Conservation (phyloP, 2,113 vertebrate species). For the Catharus fuscescens region DNA sequence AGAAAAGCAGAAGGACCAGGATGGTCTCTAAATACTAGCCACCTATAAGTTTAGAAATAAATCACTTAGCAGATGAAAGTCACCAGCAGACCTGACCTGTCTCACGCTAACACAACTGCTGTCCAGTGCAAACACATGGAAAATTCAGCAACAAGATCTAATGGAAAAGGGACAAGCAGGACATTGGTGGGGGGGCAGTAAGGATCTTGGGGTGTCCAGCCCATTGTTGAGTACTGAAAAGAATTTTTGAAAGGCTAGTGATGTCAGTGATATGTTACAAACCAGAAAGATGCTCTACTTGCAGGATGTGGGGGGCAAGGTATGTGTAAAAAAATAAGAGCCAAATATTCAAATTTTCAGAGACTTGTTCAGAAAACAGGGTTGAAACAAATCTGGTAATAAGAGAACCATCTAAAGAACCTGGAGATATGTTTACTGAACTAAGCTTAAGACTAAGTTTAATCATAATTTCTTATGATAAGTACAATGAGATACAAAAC, state of each 20-base stretch:
- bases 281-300: not conserved
- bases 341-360: not conserved
- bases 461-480: not conserved
- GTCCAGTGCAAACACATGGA: not conserved
- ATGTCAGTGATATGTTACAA: not conserved
- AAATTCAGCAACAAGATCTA: not conserved
- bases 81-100: not conserved
- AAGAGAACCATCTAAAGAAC: not conserved
- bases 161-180: not conserved
- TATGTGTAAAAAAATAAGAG: not conserved
- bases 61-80: not conserved
- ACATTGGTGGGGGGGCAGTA: rapidly evolving
- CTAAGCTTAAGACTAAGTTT: not conserved
- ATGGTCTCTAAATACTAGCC: not conserved
- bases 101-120: not conserved
- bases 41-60: not conserved
- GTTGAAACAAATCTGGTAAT: not conserved
- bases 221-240: not conserved
- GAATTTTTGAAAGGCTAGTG: not conserved
- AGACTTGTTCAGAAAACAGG: not conserved
- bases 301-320: rapidly evolving
- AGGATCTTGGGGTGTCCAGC: too few species aligned
- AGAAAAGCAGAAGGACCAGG: not conserved
- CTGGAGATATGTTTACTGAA: not conserved
- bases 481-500: not conserved